These are phyloP conservation scores for Tipula vernalis DNA, from an alignment of 2,888 invertebrate genomes.

Conservation along the genomic window DNA sequence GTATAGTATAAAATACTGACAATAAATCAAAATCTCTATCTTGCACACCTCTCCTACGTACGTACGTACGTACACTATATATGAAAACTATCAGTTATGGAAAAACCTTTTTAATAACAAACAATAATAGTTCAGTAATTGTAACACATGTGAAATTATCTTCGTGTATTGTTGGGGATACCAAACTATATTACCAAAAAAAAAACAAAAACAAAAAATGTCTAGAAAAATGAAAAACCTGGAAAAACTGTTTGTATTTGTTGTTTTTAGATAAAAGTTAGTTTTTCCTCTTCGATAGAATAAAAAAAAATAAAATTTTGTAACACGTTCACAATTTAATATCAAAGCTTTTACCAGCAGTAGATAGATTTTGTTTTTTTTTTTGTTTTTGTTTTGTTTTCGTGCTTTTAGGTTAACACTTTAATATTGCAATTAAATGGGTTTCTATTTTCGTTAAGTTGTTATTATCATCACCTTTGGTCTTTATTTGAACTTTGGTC, in stretches of 20 bases:
- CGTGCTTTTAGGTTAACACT: not conserved
- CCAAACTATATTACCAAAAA: not conserved
- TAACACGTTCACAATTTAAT: constrained; percentile 4
- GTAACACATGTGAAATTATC: constrained; percentile 4
- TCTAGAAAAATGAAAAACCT: constrained; percentile 1
- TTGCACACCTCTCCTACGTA: not conserved
- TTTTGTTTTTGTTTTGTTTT: not conserved
- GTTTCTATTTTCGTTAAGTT: not conserved
- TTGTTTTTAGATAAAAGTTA: not conserved
- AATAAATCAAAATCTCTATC: not conserved
- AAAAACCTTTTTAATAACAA: not conserved
- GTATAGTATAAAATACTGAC: not conserved
- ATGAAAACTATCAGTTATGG: not conserved
- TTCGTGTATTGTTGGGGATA: not conserved
- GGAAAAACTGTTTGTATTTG: not conserved
- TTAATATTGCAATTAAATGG: not conserved
- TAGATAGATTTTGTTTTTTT: not conserved
- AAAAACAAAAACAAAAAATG: not conserved
- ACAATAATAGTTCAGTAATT: constrained; percentile 4
- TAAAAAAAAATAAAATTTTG: not conserved
- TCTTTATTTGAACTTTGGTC: not conserved
- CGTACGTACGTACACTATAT: not conserved
- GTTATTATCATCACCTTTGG: not conserved
- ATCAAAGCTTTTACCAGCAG: not conserved
- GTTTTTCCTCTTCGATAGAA: not conserved